Evolutionary conservation across 2,888 invertebrate genomes (phyloP).

Genomic region (Agonopterix arenella): DNA sequence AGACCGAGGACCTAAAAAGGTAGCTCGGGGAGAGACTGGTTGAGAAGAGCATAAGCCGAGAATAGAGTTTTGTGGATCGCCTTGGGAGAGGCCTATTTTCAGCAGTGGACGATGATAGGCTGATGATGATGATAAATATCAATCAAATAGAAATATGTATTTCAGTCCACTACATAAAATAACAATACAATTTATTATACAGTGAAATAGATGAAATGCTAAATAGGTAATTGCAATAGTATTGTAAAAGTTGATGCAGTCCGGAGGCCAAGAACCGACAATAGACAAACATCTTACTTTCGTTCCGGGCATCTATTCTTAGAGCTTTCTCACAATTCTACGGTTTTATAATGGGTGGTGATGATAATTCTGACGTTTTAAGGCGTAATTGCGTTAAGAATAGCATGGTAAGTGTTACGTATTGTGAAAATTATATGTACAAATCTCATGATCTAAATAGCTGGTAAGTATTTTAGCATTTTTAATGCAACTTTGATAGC

Average conservation of each 20-base stretch:
- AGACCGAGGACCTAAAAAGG: too few species aligned
- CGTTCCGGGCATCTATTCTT: slow-evolving; percentile 55
- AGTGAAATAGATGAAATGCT: slow-evolving; percentile 1
- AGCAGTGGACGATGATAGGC: too few species aligned
- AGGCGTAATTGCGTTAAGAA: slow-evolving; percentile 1
- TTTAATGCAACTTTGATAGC: not conserved
- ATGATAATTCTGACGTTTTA: slow-evolving; percentile 27
- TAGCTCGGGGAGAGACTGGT: too few species aligned
- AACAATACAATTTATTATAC: too few species aligned
- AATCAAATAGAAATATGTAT: too few species aligned
- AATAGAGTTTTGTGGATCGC: too few species aligned
- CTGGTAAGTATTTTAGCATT: too few species aligned
- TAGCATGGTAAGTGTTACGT: not conserved
- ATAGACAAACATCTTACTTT: slow-evolving; percentile 39
- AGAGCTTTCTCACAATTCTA: slow-evolving; percentile 56
- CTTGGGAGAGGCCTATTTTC: too few species aligned
- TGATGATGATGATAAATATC: too few species aligned
- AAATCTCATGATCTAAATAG: too few species aligned
- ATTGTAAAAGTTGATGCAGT: slow-evolving; percentile 8
- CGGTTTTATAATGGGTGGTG: slow-evolving; percentile 17
- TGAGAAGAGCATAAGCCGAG: too few species aligned
- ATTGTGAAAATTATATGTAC: not conserved
- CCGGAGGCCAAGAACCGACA: slow-evolving; percentile 5
- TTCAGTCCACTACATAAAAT: too few species aligned
- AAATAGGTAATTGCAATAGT: slow-evolving; percentile 8